Conservation (phyloP, 2,113 vertebrate species). For the Osmerus eperlanus region DNA sequence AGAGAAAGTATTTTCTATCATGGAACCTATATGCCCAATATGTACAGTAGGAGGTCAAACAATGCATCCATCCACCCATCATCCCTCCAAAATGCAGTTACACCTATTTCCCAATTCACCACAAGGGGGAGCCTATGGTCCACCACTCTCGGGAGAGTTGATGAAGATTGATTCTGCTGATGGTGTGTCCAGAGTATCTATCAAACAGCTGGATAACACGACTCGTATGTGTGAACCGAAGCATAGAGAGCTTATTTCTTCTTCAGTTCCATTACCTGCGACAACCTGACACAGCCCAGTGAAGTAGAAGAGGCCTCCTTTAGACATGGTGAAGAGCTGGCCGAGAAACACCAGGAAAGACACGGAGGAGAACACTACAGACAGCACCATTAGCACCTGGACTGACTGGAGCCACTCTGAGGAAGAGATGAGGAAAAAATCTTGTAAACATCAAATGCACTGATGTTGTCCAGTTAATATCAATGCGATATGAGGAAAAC, state of each 20-base stretch:
- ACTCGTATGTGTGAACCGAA: too few species aligned
- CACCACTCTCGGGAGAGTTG: too few species aligned
- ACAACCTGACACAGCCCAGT: slow-evolving; percentile 86
- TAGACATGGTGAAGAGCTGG: slow-evolving; percentile 85
- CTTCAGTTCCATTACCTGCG: slow-evolving; percentile 67
- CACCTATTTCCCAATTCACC: not conserved
- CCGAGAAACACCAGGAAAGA: slow-evolving; percentile 87
- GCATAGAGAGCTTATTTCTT: not conserved
- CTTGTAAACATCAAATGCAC: not conserved
- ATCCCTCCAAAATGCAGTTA: too few species aligned
- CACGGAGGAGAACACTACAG: slow-evolving; percentile 81
- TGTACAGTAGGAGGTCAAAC: too few species aligned
- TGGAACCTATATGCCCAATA: too few species aligned
- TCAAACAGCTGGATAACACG: too few species aligned
- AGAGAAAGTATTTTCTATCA: too few species aligned
- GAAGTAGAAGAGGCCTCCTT: slow-evolving; percentile 86
- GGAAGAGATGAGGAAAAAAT: not conserved
- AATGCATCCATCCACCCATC: too few species aligned
- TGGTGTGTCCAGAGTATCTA: too few species aligned
- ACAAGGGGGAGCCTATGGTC: not conserved
- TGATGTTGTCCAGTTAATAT: not conserved
- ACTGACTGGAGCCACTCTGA: slow-evolving; percentile 84
- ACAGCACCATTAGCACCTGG: slow-evolving; percentile 86
- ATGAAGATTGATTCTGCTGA: too few species aligned
- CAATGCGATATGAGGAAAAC: not conserved